phyloP scores from a whole-genome alignment of 2,888 invertebrate genomes.

The Synanthedon formicaeformis region DNA sequence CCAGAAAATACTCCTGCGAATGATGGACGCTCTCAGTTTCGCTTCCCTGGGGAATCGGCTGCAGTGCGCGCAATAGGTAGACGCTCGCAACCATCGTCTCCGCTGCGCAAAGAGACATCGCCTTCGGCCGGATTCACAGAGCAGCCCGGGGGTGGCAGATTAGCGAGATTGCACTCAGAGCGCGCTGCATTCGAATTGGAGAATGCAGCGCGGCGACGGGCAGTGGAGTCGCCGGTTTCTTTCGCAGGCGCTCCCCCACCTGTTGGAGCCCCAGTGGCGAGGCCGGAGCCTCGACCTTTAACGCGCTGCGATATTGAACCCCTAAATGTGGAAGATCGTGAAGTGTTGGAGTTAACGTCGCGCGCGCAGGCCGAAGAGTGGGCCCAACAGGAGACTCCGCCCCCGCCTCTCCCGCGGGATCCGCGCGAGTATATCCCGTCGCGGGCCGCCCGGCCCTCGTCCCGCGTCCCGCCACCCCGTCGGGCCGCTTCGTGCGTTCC shows the following conservation, averaged over 20 bases:
- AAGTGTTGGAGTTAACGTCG: constrained; percentile 65
- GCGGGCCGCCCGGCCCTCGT: constrained; percentile 8
- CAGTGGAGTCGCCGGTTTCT: constrained; percentile 50
- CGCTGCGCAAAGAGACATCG: constrained; percentile 73
- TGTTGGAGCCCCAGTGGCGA: constrained; percentile 32
- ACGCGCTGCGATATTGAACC: constrained; percentile 74
- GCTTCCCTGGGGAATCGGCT: constrained; percentile 71
- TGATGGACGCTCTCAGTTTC: constrained; percentile 61
- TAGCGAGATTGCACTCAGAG: constrained; percentile 64
- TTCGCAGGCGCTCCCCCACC: constrained; percentile 31
- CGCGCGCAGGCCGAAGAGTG: constrained; percentile 70
- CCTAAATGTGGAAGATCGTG: constrained; percentile 56
- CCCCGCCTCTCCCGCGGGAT: constrained; percentile 13
- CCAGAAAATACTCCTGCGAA: constrained; percentile 90
- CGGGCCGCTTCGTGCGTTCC: constrained; percentile 1
- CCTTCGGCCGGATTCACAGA: constrained; percentile 33
- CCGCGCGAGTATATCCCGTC: constrained; percentile 10
- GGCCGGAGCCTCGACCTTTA: constrained; percentile 28
- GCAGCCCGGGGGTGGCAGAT: constrained; percentile 32
- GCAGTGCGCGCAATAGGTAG: constrained; percentile 75
- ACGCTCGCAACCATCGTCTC: constrained; percentile 77
- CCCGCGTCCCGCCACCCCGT: constrained; percentile 6
- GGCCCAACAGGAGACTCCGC: constrained; percentile 71
- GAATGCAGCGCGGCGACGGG: constrained; percentile 22
- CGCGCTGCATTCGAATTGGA: constrained; percentile 36